A percentile compares a stretch with the other conserved stretches of the same genome.
Evolutionary conservation across 2,888 invertebrate species (phyloP).

Genomic region (Gandaritis pyraliata): DNA sequence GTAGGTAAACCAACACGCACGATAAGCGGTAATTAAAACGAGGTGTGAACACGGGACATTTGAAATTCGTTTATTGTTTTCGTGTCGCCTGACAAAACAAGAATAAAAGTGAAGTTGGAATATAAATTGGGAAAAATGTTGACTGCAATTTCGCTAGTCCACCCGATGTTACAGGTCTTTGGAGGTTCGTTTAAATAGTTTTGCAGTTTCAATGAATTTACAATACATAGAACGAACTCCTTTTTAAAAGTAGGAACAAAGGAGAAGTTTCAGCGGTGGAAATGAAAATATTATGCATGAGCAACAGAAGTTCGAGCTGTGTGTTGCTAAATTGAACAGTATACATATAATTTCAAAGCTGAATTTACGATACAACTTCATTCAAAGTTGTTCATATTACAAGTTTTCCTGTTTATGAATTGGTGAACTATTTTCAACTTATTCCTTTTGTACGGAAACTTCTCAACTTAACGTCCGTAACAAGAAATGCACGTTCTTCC

Average conservation of each 20-base stretch:
- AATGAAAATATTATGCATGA: too few relatives aligned
- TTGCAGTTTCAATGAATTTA: not conserved
- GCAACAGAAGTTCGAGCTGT: too few relatives aligned
- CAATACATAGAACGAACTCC: too few relatives aligned
- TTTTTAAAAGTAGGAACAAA: too few relatives aligned
- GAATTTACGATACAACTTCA: too few relatives aligned
- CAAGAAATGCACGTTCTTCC: conserved; percentile 11
- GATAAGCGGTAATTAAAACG: conserved; percentile 28
- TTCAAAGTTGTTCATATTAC: too few relatives aligned
- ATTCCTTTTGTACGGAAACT: conserved; percentile 2
- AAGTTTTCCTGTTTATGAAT: conserved; percentile 2
- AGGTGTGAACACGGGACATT: conserved; percentile 26
- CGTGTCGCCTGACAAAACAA: conserved; percentile 25
- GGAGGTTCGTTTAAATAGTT: not conserved
- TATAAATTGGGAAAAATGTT: conserved; percentile 13
- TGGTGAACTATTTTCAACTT: not conserved
- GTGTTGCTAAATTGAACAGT: too few relatives aligned
- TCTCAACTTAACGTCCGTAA: conserved; percentile 1
- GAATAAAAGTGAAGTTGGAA: conserved; percentile 3
- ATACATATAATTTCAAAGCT: too few relatives aligned
- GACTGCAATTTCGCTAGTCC: not conserved
- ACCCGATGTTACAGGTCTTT: not conserved
- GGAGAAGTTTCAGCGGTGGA: too few relatives aligned
- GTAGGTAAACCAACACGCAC: conserved; percentile 19
- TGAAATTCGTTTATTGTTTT: conserved; percentile 31